These are phyloP conservation scores for Ceratosolen fusciceps DNA, from an alignment of 1,140 invertebrate genomes.

Conservation along the genomic window DNA sequence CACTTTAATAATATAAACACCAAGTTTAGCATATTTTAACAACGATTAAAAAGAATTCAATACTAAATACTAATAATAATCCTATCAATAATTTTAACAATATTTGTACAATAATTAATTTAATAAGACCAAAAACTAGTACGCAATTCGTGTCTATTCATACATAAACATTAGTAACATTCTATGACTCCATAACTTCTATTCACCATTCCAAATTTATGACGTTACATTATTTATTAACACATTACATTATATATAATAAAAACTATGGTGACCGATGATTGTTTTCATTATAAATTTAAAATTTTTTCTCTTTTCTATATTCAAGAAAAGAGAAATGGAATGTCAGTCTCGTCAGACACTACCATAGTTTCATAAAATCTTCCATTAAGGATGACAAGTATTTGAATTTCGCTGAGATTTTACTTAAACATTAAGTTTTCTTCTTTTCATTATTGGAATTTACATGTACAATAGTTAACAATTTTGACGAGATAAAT, in stretches of 20 bases:
- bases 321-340: constrained; percentile 30
- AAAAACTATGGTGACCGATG: constrained; percentile 37
- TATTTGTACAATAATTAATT: constrained; percentile 9
- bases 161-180: constrained; percentile 19
- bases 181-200: constrained; percentile 15
- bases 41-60: not conserved
- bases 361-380: constrained; percentile 40
- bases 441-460: constrained; percentile 3
- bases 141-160: not conserved
- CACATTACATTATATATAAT: constrained; percentile 5
- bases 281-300: not conserved
- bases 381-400: constrained; percentile 35
- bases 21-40: not conserved
- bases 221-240: constrained; percentile 15
- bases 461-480: constrained; percentile 9
- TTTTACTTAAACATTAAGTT: not conserved
- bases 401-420: not conserved
- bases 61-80: constrained; percentile 4
- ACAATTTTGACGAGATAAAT: constrained; percentile 1
- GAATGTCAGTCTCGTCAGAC: constrained; percentile 48
- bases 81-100: constrained; percentile 12
- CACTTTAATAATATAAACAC: not conserved
- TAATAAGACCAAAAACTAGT: not conserved
- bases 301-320: not conserved
- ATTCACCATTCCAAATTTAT: constrained; percentile 9